Base-by-base conservation (phyloP, 2,113 vertebrate species). In the Colaptes auratus region DNA sequence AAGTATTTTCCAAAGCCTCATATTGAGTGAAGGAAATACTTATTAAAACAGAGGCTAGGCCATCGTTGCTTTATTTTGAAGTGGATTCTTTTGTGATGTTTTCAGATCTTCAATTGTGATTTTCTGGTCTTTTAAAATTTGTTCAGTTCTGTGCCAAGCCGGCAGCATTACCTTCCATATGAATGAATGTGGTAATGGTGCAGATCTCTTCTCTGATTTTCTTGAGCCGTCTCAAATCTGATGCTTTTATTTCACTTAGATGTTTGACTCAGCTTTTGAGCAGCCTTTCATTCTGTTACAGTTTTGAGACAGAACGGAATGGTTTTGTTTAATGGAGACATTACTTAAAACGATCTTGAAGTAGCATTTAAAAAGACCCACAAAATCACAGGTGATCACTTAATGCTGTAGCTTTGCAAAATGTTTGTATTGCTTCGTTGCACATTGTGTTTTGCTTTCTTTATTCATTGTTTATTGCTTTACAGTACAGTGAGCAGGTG, bases 401-500 rank as follows among this genome's bases (percentile, higher is more conserved):
- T 96, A 95, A 88, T 82, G 60, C 86, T 77, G 86, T 66, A 88
- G 94, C 92, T 96, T 93, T 95, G 89, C 5, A 3, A 95, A 95
- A 78, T 93, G 88, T 94, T 97, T 93, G 93, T 69, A 76, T 91
- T 78, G 73, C 93, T 96, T 95, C 89, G 24, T 53, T 93, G 90
- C 89, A 80, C 80, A 90, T 67, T 73, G 90, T 80, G 82, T 95
- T 96, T 96, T 67, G 79, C 89, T 97, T 97, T 90, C 92, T 86
- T 89, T 96, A 96, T 91, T 94, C 69, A 56, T 86, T 95, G 94
- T 93, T 97, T 96, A 94, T 96, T 94, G 92, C 84, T 96, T 93
- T 94, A 88, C 86, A 78, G 72, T 90, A 60, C 59, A 78, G 82
- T 81, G 55, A 96, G 93, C 93, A 96, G 95, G 93, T 95, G 94